phyloP scores from a whole-genome alignment of 2,888 invertebrate genomes.

The Lathronympha strigana region DNA sequence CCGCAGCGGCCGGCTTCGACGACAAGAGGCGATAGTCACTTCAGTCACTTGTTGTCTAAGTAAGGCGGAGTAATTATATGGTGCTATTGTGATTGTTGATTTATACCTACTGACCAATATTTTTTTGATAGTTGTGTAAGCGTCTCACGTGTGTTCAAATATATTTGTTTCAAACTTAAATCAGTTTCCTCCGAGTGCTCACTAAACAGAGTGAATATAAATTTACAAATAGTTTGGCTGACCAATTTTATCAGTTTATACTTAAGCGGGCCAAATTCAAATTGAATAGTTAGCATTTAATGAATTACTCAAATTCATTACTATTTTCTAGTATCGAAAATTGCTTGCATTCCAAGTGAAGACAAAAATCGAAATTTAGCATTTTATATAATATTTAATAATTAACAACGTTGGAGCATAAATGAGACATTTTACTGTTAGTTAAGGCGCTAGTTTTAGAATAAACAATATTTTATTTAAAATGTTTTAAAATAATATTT shows the following conservation, averaged over 20 bases:
- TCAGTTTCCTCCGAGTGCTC: neutral
- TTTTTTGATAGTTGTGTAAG: neutral
- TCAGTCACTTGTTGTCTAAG: neutral
- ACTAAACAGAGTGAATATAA: neutral
- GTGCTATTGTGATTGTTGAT: constrained; percentile 10
- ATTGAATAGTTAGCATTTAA: no score
- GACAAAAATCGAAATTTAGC: no score
- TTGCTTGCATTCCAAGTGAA: no score
- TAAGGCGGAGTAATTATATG: neutral
- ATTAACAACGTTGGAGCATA: neutral
- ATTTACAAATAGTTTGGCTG: no score
- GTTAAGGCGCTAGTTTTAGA: constrained; percentile 11
- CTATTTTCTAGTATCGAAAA: no score
- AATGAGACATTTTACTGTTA: neutral
- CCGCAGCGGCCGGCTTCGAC: constrained; percentile 45
- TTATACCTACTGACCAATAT: constrained; percentile 7
- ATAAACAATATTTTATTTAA: neutral
- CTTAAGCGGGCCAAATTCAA: no score
- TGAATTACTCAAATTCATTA: no score
- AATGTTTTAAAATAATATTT: constrained; percentile 4
- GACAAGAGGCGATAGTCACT: constrained; percentile 47
- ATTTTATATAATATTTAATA: neutral
- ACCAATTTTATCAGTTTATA: no score
- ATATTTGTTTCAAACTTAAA: neutral
- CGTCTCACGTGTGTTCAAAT: neutral